Evolutionary conservation across 2,797 vertebrate species (phyloP), one percentile per base, ranked within the genome.

Genomic region (Amblyraja radiata): DNA sequence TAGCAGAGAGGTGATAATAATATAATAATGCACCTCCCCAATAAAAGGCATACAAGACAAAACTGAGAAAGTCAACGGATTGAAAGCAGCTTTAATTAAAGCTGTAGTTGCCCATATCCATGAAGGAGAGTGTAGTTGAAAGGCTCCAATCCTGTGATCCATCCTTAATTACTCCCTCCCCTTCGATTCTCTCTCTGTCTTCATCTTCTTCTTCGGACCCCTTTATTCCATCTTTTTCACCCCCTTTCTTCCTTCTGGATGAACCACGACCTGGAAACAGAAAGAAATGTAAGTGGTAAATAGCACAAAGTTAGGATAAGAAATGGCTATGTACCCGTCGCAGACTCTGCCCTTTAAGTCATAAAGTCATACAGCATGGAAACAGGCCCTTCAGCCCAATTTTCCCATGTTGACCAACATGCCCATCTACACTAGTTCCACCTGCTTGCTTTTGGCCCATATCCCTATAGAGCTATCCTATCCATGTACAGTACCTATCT

Each of bases 71-170:
- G 2, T 63, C 32, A 36, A 8, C 32, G 0, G 13, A 88, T 36
- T 16, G 6, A 36, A 36, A 36, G 36, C 36, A 16, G 2, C 1
- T 88, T 68, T 68, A 88, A 88, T 68, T 88, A 88, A 9, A 68
- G 63, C 84, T 88, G 84, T 88, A 88, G n/a, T 88, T 88, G 16
- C 88, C 84, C 16, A 88, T 6, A 21, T 88, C 84, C 21, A 36
- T 14, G 14, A 39, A 39, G 39, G 84, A 88, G 21, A 65, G 7
- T 88, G 61, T 36, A 21, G 61, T 36, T 68, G 84, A 68, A 10
- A 0, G 1, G n/a, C 84, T 88, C 61, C 84, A 21, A 61, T n/a
- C 25, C n/a, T 8, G 0, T 65, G 0, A 16, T 68, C 10, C 61
- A 0, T 36, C 61, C 61, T 2, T n/a, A 1, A 32, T 28, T 79